Conservation (phyloP, 2,888 invertebrate genomes). For the Eilema caniola region DNA sequence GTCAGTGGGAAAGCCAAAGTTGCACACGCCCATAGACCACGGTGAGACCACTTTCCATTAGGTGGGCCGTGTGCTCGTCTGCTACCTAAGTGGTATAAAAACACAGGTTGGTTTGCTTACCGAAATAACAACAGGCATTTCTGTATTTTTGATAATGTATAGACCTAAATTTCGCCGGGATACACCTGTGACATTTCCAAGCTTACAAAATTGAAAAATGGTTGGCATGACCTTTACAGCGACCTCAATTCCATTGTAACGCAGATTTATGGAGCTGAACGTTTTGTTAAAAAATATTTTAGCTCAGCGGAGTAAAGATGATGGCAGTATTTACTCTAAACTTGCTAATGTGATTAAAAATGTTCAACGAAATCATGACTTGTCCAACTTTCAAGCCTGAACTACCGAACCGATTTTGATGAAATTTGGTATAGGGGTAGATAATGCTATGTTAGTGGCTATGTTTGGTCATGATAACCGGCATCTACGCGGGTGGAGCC, state of each 20-base stretch:
- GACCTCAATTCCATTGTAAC: conserved; percentile 25
- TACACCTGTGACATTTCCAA: conserved; percentile 40
- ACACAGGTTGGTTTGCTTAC: background rate
- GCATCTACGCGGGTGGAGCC: too few species aligned
- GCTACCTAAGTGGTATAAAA: too few species aligned
- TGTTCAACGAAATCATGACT: background rate
- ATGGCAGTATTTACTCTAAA: background rate
- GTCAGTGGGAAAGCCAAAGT: too few species aligned
- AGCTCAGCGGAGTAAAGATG: background rate
- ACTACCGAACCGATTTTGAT: too few species aligned
- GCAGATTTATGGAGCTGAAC: conserved; percentile 36
- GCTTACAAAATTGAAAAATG: conserved; percentile 26
- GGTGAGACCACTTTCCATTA: too few species aligned
- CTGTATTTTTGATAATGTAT: background rate
- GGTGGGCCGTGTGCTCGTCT: too few species aligned
- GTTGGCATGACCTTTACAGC: conserved; percentile 29
- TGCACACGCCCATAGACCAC: too few species aligned
- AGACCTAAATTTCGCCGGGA: conserved; percentile 10
- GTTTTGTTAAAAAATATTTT: conserved; percentile 8
- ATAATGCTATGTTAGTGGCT: too few species aligned
- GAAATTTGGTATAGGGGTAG: too few species aligned
- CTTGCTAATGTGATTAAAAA: background rate
- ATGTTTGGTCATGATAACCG: too few species aligned
- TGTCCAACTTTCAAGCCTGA: too few species aligned
- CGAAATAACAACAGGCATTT: background rate